phyloP scores from a whole-genome alignment of 2,888 invertebrate species.

The Eueremaeus valkanovi region DNA sequence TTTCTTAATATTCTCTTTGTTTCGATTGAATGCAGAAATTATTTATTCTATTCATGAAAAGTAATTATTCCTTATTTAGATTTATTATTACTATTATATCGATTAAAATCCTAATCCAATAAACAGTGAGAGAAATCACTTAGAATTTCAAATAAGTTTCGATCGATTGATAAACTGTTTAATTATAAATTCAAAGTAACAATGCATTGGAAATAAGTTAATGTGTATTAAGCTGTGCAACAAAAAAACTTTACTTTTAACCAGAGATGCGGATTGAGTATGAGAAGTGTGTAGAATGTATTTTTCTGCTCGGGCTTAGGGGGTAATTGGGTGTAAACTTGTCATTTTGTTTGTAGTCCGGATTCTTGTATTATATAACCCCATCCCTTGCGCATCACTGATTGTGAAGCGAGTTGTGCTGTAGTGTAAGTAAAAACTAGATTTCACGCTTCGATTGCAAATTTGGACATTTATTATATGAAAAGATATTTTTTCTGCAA shows the following conservation, averaged over 20 bases:
- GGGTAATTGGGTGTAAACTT: too few species aligned
- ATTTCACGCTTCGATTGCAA: constrained; percentile 14
- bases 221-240: neutral
- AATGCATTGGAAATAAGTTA: neutral
- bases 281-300: neutral
- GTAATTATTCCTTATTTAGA: neutral
- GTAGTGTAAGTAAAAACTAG: neutral
- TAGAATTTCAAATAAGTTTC: neutral
- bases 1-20: neutral
- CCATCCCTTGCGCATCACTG: too few species aligned
- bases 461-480: neutral
- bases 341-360: too few species aligned
- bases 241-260: neutral
- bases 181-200: neutral
- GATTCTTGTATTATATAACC: too few species aligned
- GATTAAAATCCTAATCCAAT: neutral
- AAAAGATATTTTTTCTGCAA: neutral
- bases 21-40: neutral
- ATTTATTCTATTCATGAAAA: constrained; percentile 1
- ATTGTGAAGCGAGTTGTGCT: too few species aligned
- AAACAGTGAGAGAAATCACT: neutral
- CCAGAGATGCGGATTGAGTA: neutral
- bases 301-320: too few species aligned
- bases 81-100: neutral
- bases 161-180: neutral